Base-by-base conservation (phyloP, 2,797 vertebrate species). In the Tragopan temminckii region DNA sequence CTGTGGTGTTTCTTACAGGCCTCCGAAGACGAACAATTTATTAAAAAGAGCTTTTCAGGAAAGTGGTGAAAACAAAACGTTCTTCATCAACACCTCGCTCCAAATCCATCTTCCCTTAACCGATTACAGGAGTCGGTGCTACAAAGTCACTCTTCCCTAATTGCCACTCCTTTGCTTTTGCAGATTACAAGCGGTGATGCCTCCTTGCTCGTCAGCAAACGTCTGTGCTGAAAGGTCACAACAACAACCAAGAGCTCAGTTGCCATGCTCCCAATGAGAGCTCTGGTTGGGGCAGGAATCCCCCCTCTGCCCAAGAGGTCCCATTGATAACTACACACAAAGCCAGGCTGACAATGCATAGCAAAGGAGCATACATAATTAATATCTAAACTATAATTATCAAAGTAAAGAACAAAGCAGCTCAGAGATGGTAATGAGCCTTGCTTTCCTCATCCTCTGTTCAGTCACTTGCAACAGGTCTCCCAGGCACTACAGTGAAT, bases 11-110 rank as follows among this genome's bases (percentile, higher is more conserved):
- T 94, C 94, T 95, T 92, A 95, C 89, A 88, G 78, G 89, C 68
- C 94, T 92, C 94, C 36, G 42, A 91, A 96, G 93, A 93, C 71
- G 80, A 95, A 46, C 83, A 80, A 93, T 96, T 96, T 96, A 96
- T 96, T 95, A 94, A 83, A 91, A 89, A 84, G 80, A 1, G 61
- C 85, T 96, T 95, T 94, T 84, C 80, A 83, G 83, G 84, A 96
- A 95, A 89, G 2, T 13, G 72, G 85, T 40, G n/a, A 85, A 85
- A 82, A 0, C 48, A 67, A 66, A 83, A 53, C 1, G 1, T 25
- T 76, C 78, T 52, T 92, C 48, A n/a, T 69, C 72, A 67, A 80
- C 77, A 59, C 80, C 62, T 79, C 72, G 4, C 57, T 38, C 40
- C 8, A 11, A 84, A 93, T 80, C 75, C 79, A 79, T 76, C 92